These are phyloP conservation scores for Okapia johnstoni DNA, from an alignment of 2,113 vertebrate species.

Conservation along the genomic window DNA sequence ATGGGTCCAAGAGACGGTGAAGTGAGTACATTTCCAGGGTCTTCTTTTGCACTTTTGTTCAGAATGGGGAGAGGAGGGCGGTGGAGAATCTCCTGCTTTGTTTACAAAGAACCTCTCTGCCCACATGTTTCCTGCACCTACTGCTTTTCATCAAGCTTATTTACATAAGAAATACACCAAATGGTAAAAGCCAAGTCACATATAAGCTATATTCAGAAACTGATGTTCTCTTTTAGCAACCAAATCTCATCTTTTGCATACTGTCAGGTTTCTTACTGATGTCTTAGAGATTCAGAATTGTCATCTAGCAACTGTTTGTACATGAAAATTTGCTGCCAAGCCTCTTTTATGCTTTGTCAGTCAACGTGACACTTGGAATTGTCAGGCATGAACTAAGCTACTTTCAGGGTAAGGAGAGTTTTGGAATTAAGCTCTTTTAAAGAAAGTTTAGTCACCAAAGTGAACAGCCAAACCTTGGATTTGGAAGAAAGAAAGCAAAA, in stretches of 20 bases:
- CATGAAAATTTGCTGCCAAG: not conserved
- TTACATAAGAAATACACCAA: not conserved
- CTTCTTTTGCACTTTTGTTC: not conserved
- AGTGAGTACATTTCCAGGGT: not conserved
- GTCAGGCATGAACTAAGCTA: not conserved
- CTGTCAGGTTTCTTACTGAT: not conserved
- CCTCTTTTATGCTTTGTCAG: conserved; percentile 37
- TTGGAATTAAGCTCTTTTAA: not conserved
- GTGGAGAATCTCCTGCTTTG: not conserved
- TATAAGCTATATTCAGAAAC: not conserved
- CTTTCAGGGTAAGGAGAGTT: not conserved
- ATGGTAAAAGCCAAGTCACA: not conserved
- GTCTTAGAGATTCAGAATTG: not conserved
- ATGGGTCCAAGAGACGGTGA: not conserved
- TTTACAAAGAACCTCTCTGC: not conserved
- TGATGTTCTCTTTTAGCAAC: not conserved
- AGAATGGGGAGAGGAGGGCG: not conserved
- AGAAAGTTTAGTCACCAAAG: conserved; percentile 2
- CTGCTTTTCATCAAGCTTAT: not conserved
- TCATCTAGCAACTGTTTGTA: conserved; percentile 32
- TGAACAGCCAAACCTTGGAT: not conserved
- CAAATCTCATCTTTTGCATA: conserved; percentile 5
- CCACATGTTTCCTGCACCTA: not conserved
- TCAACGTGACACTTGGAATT: conserved; percentile 20
- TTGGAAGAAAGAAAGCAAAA: conserved; percentile 3